Percentiles rank a stretch among this genome's conserved stretches.
Conservation (phyloP, 2,888 invertebrate species). For the Nasonovia ribisnigri region DNA sequence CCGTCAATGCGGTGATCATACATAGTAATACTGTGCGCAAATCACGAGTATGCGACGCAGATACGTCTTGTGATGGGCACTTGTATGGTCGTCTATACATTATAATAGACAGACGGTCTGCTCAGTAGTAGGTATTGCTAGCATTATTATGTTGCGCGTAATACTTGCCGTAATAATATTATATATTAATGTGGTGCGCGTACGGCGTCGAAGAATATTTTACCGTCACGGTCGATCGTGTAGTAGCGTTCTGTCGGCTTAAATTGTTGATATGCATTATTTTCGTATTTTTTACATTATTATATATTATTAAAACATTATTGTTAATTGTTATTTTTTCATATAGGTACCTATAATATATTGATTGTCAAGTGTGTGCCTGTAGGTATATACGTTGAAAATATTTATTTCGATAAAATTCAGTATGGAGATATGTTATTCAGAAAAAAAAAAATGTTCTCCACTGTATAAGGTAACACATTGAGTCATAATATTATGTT, state of each 20-base stretch:
- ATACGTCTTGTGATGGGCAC: too few species aligned
- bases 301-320: neutral
- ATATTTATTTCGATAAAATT: neutral
- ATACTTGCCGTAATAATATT: neutral
- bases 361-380: too few species aligned
- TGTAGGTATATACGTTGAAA: neutral
- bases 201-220: neutral
- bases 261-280: neutral
- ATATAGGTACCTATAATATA: neutral
- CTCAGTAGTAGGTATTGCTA: too few species aligned
- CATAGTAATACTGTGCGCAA: too few species aligned
- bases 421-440: neutral
- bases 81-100: too few species aligned
- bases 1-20: too few species aligned
- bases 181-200: neutral
- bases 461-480: neutral
- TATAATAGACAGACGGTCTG: too few species aligned
- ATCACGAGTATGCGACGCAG: too few species aligned
- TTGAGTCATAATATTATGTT: neutral
- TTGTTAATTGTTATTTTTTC: neutral
- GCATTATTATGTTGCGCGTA: too few species aligned
- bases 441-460: neutral
- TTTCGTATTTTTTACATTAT: neutral
- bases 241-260: neutral
- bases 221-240: neutral